A percentile compares a stretch with the other conserved stretches of the same genome.
phyloP scores from a whole-genome alignment of 2,113 vertebrate species.

The Pongo pygmaeus region DNA sequence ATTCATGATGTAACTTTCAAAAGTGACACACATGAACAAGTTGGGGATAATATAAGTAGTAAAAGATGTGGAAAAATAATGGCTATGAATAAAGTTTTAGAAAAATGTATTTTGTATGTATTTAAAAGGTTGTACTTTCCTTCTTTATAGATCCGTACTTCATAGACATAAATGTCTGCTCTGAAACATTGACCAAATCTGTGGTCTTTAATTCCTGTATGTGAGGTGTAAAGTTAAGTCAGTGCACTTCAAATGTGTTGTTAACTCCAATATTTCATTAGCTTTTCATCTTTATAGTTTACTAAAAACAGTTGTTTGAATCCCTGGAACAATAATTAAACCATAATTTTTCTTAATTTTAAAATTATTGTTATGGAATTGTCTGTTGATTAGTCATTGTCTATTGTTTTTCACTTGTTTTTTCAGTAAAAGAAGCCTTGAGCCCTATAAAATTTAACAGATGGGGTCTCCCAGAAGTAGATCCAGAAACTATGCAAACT shows the following conservation, averaged over 20 bases:
- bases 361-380: not conserved
- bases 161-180: not conserved
- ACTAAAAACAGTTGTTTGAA: conserved; percentile 44
- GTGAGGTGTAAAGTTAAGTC: not conserved
- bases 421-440: conserved; percentile 92
- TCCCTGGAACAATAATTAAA: conserved; percentile 35
- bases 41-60: not conserved
- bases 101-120: not conserved
- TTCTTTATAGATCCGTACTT: not conserved
- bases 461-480: conserved; percentile 93
- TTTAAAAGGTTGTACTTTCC: not conserved
- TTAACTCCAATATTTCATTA: not conserved
- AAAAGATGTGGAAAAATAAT: not conserved
- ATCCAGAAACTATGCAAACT: conserved; percentile 94
- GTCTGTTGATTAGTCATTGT: conserved; percentile 7
- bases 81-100: not conserved
- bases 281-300: not conserved
- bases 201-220: not conserved
- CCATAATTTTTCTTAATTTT: conserved; percentile 53
- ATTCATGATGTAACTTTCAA: not conserved
- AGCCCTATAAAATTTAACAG: conserved; percentile 90
- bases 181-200: not conserved
- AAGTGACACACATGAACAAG: not conserved
- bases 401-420: conserved; percentile 47
- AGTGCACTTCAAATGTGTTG: not conserved